phyloP scores from a whole-genome alignment of 2,113 vertebrate genomes.

The Bombycilla garrulus region DNA sequence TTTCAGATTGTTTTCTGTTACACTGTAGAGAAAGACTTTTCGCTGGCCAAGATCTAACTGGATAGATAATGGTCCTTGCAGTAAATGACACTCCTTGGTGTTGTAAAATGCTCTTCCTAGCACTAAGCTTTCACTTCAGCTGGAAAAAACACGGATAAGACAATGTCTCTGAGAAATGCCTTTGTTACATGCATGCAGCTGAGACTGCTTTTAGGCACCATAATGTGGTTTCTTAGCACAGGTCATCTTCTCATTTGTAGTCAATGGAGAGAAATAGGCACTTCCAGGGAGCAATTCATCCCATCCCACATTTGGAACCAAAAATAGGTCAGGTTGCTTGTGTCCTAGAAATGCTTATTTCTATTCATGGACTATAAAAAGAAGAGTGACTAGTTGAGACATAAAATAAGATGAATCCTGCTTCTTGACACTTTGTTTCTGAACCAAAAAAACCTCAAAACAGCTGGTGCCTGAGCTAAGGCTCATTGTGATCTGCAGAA shows the following conservation, averaged over 20 bases:
- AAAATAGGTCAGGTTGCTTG: slow-evolving; percentile 27
- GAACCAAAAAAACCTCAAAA: not conserved
- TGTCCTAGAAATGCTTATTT: slow-evolving; percentile 30
- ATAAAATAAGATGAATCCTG: not conserved
- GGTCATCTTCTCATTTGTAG: not conserved
- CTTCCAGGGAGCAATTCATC: not conserved
- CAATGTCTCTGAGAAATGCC: not conserved
- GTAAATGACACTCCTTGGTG: not conserved
- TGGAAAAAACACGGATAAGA: not conserved
- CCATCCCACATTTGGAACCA: not conserved
- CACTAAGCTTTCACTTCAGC: not conserved
- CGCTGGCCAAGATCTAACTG: not conserved
- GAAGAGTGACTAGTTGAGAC: not conserved
- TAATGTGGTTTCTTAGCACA: not conserved
- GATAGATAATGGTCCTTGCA: not conserved
- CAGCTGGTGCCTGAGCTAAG: not conserved
- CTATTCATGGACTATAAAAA: not conserved
- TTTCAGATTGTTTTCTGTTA: not conserved
- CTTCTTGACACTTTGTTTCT: not conserved
- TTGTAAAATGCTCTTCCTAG: slow-evolving; percentile 5
- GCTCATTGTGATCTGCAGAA: not conserved
- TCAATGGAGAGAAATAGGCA: not conserved
- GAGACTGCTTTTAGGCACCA: not conserved
- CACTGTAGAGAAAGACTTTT: not conserved
- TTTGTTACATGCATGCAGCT: not conserved